These are phyloP conservation scores for Cryptocephalus moraei DNA, from an alignment of 2,888 invertebrate species.

Conservation along the genomic window DNA sequence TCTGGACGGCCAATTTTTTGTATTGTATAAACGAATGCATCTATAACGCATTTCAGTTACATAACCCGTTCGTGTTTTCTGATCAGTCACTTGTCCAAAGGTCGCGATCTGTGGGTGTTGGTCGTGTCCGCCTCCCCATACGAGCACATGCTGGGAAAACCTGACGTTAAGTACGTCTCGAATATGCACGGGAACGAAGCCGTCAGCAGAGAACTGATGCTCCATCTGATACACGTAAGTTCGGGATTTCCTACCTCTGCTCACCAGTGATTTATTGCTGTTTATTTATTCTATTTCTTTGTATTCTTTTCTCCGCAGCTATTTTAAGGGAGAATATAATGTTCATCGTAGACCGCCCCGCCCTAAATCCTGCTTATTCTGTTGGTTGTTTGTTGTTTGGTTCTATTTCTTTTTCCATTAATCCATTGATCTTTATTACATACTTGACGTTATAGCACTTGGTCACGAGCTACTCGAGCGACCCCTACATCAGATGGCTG, in stretches of 20 bases:
- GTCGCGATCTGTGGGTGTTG: conserved; percentile 89
- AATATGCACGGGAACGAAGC: conserved; percentile 96
- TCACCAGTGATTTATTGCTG: too few species aligned
- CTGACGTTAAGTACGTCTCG: conserved; percentile 95
- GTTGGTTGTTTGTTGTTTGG: too few species aligned
- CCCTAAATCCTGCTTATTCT: too few species aligned
- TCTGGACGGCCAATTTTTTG: too few species aligned
- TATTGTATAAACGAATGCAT: too few species aligned
- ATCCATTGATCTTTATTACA: not conserved
- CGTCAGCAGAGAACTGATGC: conserved; percentile 86
- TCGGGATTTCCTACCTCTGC: not conserved
- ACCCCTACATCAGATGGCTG: conserved; percentile 81
- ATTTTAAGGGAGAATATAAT: too few species aligned
- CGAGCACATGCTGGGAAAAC: conserved; percentile 88
- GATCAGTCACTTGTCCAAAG: conserved; percentile 35
- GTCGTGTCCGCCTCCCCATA: conserved; percentile 83
- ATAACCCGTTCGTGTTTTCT: too few species aligned
- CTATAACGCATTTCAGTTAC: too few species aligned
- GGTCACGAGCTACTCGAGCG: conserved; percentile 70
- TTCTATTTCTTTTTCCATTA: not conserved
- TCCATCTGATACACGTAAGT: conserved; percentile 77
- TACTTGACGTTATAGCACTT: conserved; percentile 52
- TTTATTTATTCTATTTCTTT: too few species aligned
- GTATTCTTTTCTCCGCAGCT: too few species aligned
- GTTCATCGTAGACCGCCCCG: too few species aligned